These are phyloP conservation scores for Lepidostoma basale DNA, from an alignment of 1,140 invertebrate species.

Conservation along the genomic window DNA sequence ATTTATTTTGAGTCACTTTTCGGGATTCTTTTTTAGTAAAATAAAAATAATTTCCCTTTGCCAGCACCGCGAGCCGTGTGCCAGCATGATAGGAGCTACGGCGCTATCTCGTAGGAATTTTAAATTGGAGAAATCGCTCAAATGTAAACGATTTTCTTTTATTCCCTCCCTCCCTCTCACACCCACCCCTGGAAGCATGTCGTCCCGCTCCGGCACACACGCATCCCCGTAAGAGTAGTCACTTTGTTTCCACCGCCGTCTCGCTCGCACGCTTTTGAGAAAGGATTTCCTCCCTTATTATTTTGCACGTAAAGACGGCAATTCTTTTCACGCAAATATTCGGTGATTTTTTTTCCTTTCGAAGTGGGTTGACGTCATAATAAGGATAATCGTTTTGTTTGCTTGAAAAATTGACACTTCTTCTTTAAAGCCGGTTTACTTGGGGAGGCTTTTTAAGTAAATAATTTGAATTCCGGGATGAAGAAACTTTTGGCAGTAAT, in stretches of 20 bases:
- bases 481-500: too few relatives aligned
- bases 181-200: constrained; percentile 44
- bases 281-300: constrained; percentile 39
- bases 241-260: constrained; percentile 41
- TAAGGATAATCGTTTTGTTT: constrained; percentile 29
- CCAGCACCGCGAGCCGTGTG: constrained; percentile 24
- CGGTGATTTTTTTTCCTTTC: constrained; percentile 20
- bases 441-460: not conserved
- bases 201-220: constrained; percentile 8
- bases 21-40: not conserved
- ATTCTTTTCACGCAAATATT: constrained; percentile 33
- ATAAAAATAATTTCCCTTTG: not conserved
- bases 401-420: constrained; percentile 23
- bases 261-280: constrained; percentile 35
- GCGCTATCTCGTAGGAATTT: constrained; percentile 65
- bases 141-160: constrained; percentile 66
- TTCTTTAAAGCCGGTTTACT: not conserved
- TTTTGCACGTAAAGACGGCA: constrained; percentile 43
- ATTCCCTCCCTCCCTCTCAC: constrained; percentile 58
- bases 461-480: too few relatives aligned
- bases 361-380: constrained; percentile 18
- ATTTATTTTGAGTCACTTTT: not conserved
- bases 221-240: constrained; percentile 14
- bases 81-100: constrained; percentile 47
- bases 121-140: constrained; percentile 65